These are phyloP conservation scores for Elaphurus davidianus DNA, from an alignment of 2,113 vertebrate genomes.

Conservation along the genomic window DNA sequence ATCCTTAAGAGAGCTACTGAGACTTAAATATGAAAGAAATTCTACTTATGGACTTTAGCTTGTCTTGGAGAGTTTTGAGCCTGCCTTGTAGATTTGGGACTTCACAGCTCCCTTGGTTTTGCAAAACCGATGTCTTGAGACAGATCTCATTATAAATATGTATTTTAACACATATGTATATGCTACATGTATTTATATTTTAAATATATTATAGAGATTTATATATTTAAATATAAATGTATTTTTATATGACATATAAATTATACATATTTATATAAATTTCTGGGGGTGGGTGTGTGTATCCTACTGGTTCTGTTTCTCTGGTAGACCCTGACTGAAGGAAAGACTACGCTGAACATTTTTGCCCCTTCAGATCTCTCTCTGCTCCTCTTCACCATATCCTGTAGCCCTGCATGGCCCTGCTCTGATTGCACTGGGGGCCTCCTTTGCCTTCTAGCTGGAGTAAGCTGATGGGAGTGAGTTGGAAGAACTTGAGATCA, in stretches of 20 bases:
- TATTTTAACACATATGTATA: neutral
- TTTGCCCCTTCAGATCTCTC: neutral
- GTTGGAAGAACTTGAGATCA: neutral
- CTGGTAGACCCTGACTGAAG: neutral
- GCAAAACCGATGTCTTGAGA: neutral
- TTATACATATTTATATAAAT: neutral
- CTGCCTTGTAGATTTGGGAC: neutral
- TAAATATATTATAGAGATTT: neutral
- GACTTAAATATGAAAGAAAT: neutral
- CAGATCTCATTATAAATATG: neutral
- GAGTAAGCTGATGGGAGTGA: neutral
- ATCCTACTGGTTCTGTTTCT: neutral
- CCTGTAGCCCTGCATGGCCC: too few species aligned
- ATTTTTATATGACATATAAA: neutral
- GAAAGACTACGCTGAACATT: neutral
- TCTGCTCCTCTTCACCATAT: fast-evolving
- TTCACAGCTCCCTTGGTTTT: fast-evolving
- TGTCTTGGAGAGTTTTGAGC: neutral
- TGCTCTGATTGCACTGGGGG: fast-evolving
- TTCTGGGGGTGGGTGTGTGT: neutral
- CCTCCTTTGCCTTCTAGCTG: neutral
- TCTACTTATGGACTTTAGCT: neutral
- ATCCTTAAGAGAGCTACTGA: neutral
- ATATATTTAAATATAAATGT: neutral
- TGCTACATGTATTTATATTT: neutral